phyloP scores from a whole-genome alignment of 2,888 invertebrate species.

The Amiota mariae region DNA sequence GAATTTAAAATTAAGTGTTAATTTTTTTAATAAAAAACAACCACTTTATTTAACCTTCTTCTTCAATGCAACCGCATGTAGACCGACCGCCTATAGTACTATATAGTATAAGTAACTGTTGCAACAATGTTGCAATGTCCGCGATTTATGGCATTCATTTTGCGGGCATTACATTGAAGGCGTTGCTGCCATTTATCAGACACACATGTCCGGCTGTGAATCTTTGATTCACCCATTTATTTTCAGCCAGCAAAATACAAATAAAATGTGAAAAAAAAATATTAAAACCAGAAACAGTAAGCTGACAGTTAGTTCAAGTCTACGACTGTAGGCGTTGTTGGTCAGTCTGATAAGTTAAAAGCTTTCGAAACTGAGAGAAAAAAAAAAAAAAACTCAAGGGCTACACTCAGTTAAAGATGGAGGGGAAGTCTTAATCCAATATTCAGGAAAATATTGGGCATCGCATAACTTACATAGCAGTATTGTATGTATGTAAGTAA shows the following conservation, averaged over 20 bases:
- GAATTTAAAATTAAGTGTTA: background rate
- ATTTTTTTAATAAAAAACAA: background rate
- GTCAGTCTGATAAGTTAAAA: background rate
- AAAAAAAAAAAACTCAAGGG: too few species aligned
- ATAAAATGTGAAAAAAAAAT: too few species aligned
- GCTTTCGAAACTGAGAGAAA: background rate
- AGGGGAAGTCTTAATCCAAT: too few species aligned
- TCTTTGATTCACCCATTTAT: background rate
- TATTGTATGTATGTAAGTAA: too few species aligned
- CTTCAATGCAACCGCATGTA: background rate
- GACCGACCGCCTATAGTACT: background rate
- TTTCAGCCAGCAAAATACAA: background rate
- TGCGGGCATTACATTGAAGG: background rate
- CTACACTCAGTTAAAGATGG: too few species aligned
- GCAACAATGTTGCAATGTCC: constrained; percentile 24
- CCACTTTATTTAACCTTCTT: too few species aligned
- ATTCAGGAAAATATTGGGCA: too few species aligned
- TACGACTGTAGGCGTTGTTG: constrained; percentile 2
- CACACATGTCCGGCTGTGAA: background rate
- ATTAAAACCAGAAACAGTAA: background rate
- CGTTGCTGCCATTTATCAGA: constrained; percentile 20
- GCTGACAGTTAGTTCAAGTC: background rate
- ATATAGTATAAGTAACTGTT: background rate
- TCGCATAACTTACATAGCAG: too few species aligned
- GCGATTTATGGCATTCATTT: constrained; percentile 4